Base-by-base conservation (phyloP, 2,113 vertebrate species). In the Cyanoderma ruficeps region DNA sequence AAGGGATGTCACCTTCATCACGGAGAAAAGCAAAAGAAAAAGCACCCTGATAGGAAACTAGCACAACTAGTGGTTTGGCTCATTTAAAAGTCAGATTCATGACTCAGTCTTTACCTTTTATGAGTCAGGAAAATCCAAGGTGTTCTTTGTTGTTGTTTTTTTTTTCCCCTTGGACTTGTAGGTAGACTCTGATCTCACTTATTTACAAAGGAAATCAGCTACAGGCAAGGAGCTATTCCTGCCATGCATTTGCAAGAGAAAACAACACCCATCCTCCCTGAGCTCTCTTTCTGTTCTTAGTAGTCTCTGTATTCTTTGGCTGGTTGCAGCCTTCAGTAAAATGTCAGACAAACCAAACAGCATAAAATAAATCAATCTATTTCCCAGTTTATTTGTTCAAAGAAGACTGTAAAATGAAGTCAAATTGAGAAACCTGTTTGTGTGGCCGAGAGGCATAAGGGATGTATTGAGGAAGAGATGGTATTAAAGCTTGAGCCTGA, bases 331-430 rank as follows among this genome's bases (percentile, higher is more conserved):
- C 42, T 44, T 75, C 74, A 46, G 50, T 93, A 65, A 91, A 91
- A 89, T 60, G 56, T 82, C 83, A 94, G 41, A 42, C 42, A 90
- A 44, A 69, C 83, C 75, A 91, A 91, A 67, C 33, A 59, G 7
- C 39, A 63, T 82, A 46, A 89, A 91, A 95, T 77, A 88, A 89
- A 94, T 91, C 37, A 65, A 59, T 80, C 27, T 2, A 70, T 93
- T 94, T 93, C 67, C 27, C 46, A 65, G 67, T 87, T 94, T 96
- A 93, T 78, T 87, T 91, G 50, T 59, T 57, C 37, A 65, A 86
- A 87, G 77, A 61, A 59, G 24, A 37, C 37, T 87, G 7, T 83
- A 86, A 94, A 95, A 88, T 56, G 2, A n/a, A 83, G 39, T 60
- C 17, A 91, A 60, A 47, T 25, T 37, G 31, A 86, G 52, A 86